phyloP scores from a whole-genome alignment of 2,113 vertebrate genomes.

The Heptranchias perlo region DNA sequence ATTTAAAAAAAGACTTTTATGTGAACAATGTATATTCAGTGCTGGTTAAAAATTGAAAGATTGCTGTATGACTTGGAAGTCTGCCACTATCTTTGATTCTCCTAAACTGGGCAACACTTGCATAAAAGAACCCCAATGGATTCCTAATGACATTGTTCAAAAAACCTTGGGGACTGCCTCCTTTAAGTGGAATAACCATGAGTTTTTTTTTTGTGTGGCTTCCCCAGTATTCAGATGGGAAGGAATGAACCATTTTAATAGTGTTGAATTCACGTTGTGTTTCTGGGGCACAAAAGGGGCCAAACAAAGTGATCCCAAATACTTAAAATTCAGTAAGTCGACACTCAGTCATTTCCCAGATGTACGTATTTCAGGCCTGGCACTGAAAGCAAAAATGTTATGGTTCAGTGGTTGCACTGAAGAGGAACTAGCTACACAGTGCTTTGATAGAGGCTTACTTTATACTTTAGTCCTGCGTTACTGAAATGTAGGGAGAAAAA shows the following conservation, averaged over 20 bases:
- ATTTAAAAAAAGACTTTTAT: not conserved
- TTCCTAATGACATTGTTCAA: not conserved
- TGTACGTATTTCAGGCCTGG: slow-evolving; percentile 23
- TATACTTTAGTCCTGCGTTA: not conserved
- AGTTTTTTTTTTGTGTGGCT: not conserved
- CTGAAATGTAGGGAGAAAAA: not conserved
- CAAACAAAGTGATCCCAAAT: slow-evolving; percentile 15
- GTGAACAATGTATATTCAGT: not conserved
- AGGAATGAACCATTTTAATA: not conserved
- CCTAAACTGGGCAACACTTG: not conserved
- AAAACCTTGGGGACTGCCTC: not conserved
- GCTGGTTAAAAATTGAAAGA: not conserved
- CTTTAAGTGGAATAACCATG: not conserved
- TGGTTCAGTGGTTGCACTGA: slow-evolving; percentile 15
- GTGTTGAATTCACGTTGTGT: not conserved
- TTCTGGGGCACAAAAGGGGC: not conserved
- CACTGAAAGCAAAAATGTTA: not conserved
- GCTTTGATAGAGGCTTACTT: not conserved
- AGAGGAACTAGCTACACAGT: not conserved
- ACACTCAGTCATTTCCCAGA: slow-evolving; percentile 7
- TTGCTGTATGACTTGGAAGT: not conserved
- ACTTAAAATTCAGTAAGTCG: slow-evolving; percentile 10
- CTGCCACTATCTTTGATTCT: not conserved
- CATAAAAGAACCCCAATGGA: not conserved
- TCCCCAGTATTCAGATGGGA: not conserved